Evolutionary conservation across 2,888 invertebrate genomes (phyloP), one percentile per base, ranked within the genome.

Genomic region (Leucophora obtusa): DNA sequence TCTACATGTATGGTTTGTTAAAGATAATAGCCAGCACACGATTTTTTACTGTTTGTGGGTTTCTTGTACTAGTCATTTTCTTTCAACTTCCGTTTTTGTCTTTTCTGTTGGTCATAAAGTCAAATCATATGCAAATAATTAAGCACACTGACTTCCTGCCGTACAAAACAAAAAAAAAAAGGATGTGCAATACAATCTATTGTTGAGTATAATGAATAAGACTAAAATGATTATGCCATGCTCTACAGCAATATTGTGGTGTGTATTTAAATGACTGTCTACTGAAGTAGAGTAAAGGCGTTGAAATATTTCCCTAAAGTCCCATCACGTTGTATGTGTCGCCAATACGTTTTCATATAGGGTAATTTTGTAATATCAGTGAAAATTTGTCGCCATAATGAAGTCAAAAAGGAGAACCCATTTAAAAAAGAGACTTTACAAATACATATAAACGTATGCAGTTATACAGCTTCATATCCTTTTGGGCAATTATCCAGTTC

Each of bases 51-150:
- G 66, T 53, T 66, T 54, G 54, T 54, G 54, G 54, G 8, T 56
- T 56, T 56, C 56, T 28, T 6, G 63, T 70, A 33, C 24, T 58
- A 47, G 54, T 51, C 56, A 70, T 51, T 50, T 60, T 18, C 43
- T 43, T 56, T n/a, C 43, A 35, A 65, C 38, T 38, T 54, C 28
- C 53, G 58, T 51, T 14, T 58, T 63, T 51, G n/a, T 51, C 3
- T 59, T 50, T 51, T 60, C 17, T 6, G 14, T 54, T 62, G 77
- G 65, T 60, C 51, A 79, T 76, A 73, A 82, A 76, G 76, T 79
- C 76, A 79, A 79, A 82, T 87, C 87, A 88, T 87, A 88, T 89
- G 89, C 88, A 88, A 88, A 89, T 89, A 89, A 88, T 88, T 89
- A 89, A 88, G 87, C 84, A 82, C 79, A 83, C 70, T 79, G 77